phyloP scores from a whole-genome alignment of 2,888 invertebrate species.

The Agrochola litura region DNA sequence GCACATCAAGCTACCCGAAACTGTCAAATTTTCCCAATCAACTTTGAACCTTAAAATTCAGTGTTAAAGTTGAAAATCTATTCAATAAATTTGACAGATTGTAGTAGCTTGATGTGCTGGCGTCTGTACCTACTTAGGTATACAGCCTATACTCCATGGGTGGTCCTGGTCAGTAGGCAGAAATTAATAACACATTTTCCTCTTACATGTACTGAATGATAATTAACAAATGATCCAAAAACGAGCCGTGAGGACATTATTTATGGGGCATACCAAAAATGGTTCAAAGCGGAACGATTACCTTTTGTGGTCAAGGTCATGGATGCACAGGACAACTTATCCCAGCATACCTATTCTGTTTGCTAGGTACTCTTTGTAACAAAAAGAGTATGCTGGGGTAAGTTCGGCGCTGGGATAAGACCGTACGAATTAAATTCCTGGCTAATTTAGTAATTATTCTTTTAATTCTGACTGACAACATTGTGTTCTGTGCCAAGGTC shows the following conservation, averaged over 20 bases:
- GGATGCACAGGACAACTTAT: not conserved
- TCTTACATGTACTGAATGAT: slow-evolving; percentile 46
- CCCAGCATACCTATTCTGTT: too few relatives aligned
- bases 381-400: not conserved
- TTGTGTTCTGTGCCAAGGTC: too few relatives aligned
- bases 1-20: too few relatives aligned
- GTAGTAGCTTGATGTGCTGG: too few relatives aligned
- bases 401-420: not conserved
- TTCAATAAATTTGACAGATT: too few relatives aligned
- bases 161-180: slow-evolving; percentile 17
- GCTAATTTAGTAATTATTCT: not conserved
- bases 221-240: slow-evolving; percentile 46
- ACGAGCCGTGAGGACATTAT: slow-evolving; percentile 27
- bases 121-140: not conserved
- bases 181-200: slow-evolving; percentile 44
- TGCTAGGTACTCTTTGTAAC: too few relatives aligned
- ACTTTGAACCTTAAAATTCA: too few relatives aligned
- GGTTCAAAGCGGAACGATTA: slow-evolving; percentile 3
- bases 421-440: not conserved
- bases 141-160: not conserved
- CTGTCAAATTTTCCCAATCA: too few relatives aligned
- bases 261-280: slow-evolving; percentile 38
- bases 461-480: too few relatives aligned
- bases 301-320: slow-evolving; percentile 42
- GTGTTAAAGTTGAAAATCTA: too few relatives aligned